Evolutionary conservation across 2,113 vertebrate genomes (phyloP), one percentile per base, ranked within the genome.

Genomic region (Rhynchopsitta pachyrhyncha): DNA sequence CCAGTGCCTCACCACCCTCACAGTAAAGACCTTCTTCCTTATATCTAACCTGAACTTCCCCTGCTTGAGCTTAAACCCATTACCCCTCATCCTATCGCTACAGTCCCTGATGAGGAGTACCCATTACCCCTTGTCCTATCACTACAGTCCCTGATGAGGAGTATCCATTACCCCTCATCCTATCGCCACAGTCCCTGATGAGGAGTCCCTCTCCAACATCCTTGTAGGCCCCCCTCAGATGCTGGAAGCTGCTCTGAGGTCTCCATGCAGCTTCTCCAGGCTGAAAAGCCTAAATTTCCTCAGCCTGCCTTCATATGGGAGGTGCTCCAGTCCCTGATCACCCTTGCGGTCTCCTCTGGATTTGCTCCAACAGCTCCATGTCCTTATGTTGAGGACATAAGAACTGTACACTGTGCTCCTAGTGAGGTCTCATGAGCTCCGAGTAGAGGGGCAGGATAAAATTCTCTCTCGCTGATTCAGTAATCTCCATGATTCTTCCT

Each of bases 71-170:
- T 55, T 55, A 12, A 55, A 55, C 53, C 29, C 53, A 55, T 31
- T 11, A 55, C 29, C 29, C 29, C 29, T 55, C 1, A 1, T 31
- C 53, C 11, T 55, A 8, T 55, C 1, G 1, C 4, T 12, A 31
- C 29, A 55, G 17, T 55, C 29, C 53, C 17, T 55, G 17, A 55
- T 55, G 53, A 31, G 18, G 53, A 55, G 53, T 55, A 44, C 5
- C 29, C 52, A 55, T 31, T 11, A 31, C 29, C 29, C 17, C 53
- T 55, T 7, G 2, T 31, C 17, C 11, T 55, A 19, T 55, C 3
- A 4, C 3, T 8, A 31, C 29, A 55, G 17, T 55, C 29, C 53
- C 17, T 55, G 17, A 55, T 55, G 53, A 31, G 11, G 53, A 55
- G 29, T 55, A n/a, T n/a, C 29, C 52, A 55, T 31, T 11, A 31